Evolutionary conservation across 2,113 vertebrate species (phyloP).

Genomic region (Phainopepla nitens): DNA sequence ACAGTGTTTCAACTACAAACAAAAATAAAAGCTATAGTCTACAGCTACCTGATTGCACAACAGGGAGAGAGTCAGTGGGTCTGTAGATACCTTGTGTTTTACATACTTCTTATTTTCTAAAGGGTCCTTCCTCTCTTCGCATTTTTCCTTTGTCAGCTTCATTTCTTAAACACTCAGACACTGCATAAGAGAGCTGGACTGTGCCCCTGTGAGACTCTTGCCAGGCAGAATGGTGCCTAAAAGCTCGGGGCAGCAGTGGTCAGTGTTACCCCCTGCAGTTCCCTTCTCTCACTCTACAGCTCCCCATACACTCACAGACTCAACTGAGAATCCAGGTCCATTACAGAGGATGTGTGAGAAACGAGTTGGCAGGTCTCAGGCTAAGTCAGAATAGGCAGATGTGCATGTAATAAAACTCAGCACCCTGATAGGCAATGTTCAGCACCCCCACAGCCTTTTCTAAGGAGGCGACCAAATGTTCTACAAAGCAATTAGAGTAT

Average conservation of each 20-base stretch:
- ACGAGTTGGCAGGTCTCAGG: not conserved
- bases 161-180: not conserved
- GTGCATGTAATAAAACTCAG: not conserved
- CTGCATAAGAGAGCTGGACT: not conserved
- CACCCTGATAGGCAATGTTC: not conserved
- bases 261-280: not conserved
- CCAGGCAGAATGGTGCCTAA: not conserved
- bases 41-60: not conserved
- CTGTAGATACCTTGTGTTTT: not conserved
- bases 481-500: not conserved
- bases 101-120: not conserved
- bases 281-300: not conserved
- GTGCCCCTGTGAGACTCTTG: no score
- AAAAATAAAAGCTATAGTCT: not conserved
- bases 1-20: not conserved
- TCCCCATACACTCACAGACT: fast-evolving
- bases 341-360: not conserved
- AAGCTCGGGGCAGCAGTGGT: not conserved
- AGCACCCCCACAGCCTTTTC: not conserved
- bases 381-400: not conserved
- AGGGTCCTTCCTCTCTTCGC: not conserved
- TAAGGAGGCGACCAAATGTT: not conserved
- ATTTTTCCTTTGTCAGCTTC: not conserved
- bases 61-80: not conserved
- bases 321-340: not conserved